Evolutionary conservation across 2,888 invertebrate genomes (phyloP).

Genomic region (Coecobrya sp.): DNA sequence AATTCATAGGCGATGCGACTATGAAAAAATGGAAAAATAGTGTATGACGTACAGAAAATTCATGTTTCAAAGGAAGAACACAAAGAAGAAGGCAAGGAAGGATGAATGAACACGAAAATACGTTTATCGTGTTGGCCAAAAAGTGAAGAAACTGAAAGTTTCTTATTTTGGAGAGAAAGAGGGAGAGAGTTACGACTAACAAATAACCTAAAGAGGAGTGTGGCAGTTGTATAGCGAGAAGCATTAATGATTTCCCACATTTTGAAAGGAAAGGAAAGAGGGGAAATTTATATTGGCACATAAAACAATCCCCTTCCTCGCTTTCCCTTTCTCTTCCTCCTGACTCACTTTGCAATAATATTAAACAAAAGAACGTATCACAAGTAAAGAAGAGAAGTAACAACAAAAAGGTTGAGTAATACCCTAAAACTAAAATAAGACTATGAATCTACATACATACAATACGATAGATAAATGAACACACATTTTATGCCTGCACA

Average conservation of each 20-base stretch:
- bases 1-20: slow-evolving; percentile 7
- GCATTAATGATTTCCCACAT: slow-evolving; percentile 76
- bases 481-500: slow-evolving; percentile 2
- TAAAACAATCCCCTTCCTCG: slow-evolving; percentile 71
- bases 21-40: not conserved
- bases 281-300: slow-evolving; percentile 75
- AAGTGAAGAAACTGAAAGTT: slow-evolving; percentile 64
- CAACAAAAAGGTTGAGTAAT: slow-evolving; percentile 27
- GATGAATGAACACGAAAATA: not conserved
- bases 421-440: not conserved
- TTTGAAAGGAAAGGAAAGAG: slow-evolving; percentile 56
- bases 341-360: slow-evolving; percentile 64
- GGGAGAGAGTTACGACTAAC: slow-evolving; percentile 71
- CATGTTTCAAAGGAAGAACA: not conserved
- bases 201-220: slow-evolving; percentile 64
- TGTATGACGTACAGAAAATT: not conserved
- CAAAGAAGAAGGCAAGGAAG: not conserved
- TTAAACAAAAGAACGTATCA: not conserved
- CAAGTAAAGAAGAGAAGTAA: not conserved
- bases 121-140: slow-evolving; percentile 48
- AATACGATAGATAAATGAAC: slow-evolving; percentile 11
- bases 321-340: slow-evolving; percentile 48
- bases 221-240: slow-evolving; percentile 60
- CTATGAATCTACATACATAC: not conserved
- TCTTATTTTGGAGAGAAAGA: not conserved